Base-by-base conservation (phyloP, 2,797 vertebrate genomes). In the Hylomyscus alleni region DNA sequence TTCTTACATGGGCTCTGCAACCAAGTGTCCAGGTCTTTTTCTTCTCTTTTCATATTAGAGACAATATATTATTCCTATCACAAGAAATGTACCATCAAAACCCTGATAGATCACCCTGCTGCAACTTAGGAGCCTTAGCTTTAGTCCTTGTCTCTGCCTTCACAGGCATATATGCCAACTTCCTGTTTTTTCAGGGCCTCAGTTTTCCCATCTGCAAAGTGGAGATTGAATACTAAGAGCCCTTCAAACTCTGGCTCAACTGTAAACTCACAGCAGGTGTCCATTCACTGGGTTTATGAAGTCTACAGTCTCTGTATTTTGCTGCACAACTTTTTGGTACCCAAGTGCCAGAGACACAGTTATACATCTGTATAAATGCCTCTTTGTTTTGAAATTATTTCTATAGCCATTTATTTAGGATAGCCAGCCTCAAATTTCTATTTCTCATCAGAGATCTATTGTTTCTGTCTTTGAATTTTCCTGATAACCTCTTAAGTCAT, bases 401-500 rank as follows among this genome's bases (percentile, higher is more conserved):
- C 75, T 81, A 95, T 7, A 87, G 37, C 72, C 95, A 60, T 65
- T 93, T 54, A 90, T 94, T 87, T 95, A 90, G 29, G 34, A 88
- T 15, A 78, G 14, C 17, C 9, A 76, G n/a, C 31, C 22, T 24
- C 47, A 88, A 93, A 90, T 84, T 47, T 96, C 40, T 96, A 11
- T 62, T 90, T 88, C 75, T 95, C 52, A 87, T 91, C 76, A 75
- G 11, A 24, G 50, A 93, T 6, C 14, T 91, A 77, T 3, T 90
- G 54, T 96, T 15, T 0, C 47, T 94, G 75, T 50, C n/a, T 97
- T 89, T 96, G 75, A 88, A 94, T 90, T 96, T 94, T 94, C 83
- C 83, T 78, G 37, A 88, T 95, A 96, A 95, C 72, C 76, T 97
- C 94, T 94, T 73, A 97, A 97, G 13, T 47, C 22, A 77, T 93